Conservation (phyloP, 1,140 invertebrate genomes). For the Danaus melanippus region DNA sequence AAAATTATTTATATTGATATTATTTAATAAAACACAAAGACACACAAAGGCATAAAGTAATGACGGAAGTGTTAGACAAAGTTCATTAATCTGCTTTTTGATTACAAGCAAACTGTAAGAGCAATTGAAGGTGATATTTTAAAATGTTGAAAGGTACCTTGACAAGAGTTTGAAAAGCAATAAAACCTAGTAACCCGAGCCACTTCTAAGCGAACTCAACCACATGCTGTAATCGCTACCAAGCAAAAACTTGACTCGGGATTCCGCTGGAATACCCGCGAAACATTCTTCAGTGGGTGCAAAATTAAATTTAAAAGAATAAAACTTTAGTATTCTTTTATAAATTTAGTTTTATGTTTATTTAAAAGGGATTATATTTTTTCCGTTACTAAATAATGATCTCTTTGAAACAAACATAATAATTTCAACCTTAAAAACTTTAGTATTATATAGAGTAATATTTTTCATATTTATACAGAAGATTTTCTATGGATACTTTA, state of each 20-base stretch:
- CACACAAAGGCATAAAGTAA: no score
- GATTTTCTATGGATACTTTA: no score
- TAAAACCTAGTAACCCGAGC: slow-evolving; percentile 38
- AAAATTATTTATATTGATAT: no score
- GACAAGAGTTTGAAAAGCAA: slow-evolving; percentile 11
- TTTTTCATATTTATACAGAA: no score
- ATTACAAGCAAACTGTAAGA: not conserved
- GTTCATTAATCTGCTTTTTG: no score
- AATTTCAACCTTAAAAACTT: no score
- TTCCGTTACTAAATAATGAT: not conserved
- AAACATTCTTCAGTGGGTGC: slow-evolving; percentile 34
- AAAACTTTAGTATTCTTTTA: no score
- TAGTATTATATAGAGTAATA: no score
- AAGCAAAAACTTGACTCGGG: slow-evolving; percentile 44
- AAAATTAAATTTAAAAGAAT: slow-evolving; percentile 17
- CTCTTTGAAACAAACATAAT: no score
- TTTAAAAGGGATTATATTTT: slow-evolving; percentile 9
- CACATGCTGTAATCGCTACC: slow-evolving; percentile 44
- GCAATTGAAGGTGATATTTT: slow-evolving; percentile 18
- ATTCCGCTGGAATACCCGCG: slow-evolving; percentile 35
- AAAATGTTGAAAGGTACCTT: slow-evolving; percentile 12
- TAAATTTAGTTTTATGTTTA: not conserved
- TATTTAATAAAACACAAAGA: no score
- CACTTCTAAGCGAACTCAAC: slow-evolving; percentile 32
- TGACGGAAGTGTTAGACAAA: no score